Evolutionary conservation across 2,113 vertebrate genomes (phyloP).

Genomic region (Rhinopomastus cyanomelas): DNA sequence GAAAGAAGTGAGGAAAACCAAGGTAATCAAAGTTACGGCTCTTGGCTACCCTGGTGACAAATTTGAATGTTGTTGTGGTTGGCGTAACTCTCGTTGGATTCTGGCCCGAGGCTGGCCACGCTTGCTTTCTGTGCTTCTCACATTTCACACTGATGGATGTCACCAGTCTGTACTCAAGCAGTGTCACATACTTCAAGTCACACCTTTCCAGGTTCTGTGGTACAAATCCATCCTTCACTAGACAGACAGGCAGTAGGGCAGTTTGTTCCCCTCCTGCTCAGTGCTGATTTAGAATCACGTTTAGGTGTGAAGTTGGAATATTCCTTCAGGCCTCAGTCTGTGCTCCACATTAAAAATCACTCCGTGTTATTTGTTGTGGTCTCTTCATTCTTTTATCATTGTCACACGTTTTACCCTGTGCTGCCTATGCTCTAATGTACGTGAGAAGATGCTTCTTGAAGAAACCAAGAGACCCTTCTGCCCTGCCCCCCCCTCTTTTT

Average conservation of each 20-base stretch:
- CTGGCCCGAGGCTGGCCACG: not conserved
- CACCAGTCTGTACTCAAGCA: not conserved
- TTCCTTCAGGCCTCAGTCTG: constrained; percentile 27
- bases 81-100: not conserved
- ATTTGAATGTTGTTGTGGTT: constrained; percentile 37
- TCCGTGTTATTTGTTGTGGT: not conserved
- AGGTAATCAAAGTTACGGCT: constrained; percentile 14
- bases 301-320: constrained; percentile 14
- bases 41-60: not conserved
- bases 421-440: not conserved
- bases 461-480: not conserved
- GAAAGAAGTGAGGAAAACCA: constrained; percentile 2
- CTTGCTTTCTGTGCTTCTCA: not conserved
- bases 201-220: constrained; percentile 1
- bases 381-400: not conserved
- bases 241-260: not conserved
- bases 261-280: not conserved
- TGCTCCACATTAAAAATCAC: not conserved
- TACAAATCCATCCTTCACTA: not conserved
- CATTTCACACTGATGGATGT: not conserved
- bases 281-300: not conserved
- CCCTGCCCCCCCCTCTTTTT: fast-evolving
- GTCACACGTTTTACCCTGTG: not conserved
- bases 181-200: not conserved
- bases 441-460: not conserved